Base-by-base conservation (phyloP, 92 coral and sea anemone genomes). In the Meandrina meandrites region DNA sequence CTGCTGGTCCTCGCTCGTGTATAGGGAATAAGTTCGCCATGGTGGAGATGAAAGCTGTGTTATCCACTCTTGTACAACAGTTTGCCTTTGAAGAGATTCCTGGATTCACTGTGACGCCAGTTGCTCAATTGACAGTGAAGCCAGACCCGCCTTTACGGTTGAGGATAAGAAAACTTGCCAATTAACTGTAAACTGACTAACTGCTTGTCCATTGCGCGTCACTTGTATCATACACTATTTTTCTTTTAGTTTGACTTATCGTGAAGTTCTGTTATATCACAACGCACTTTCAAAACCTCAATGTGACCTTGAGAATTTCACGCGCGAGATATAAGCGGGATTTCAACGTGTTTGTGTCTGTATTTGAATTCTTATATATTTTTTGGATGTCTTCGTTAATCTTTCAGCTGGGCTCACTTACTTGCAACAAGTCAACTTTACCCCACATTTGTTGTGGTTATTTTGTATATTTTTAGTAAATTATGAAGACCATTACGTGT, bases 1-100 rank as follows among this genome's bases (percentile, higher is more conserved):
- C 93, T 36, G 68, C 81, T 85, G 94, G 96, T 6, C 90, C 94
- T 35, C 93, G 96, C n/a, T 85, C 85, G 16, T 94, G 96, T 75
- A 80, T 89, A 27, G 96, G 96, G 13, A 81, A 85, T 53, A 92
- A 90, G 89, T 94, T 92, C 31, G 93, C 96, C 32, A 9, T 92
- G 91, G 90, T 86, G 18, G 90, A 91, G 86, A 87, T 94, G 86
- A 94, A 94, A 82, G 89, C 70, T 12, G 89, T 87, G 64, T 79
- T 94, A 37, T 51, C 92, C 42, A 78, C 83, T 24, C 84, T 94
- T 9, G 18, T 92, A 31, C 88, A 79, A 76, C 81, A 83, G 68
- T 94, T 94, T 64, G 36, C 68, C 11, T 92, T 94, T 47, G 54
- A 92, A 40, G 84, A 84, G 76, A 32, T 87, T 35, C 94, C 96